phyloP scores from a whole-genome alignment of 2,797 vertebrate genomes.

The Molossus molossus region DNA sequence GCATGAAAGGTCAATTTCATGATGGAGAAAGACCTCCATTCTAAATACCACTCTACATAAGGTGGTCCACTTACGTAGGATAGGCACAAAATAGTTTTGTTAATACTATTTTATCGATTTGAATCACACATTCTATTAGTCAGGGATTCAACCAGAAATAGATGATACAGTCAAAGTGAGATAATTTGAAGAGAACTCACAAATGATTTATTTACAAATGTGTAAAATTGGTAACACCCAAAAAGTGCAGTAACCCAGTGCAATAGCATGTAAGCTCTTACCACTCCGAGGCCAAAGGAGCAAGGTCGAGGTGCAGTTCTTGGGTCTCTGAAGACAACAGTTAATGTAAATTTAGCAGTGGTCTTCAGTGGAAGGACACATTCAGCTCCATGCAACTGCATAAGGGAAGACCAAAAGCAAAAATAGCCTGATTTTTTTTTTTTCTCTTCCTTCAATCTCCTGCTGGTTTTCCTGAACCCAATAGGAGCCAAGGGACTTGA shows the following conservation, averaged over 20 bases:
- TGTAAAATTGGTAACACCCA: not conserved
- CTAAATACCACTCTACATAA: not conserved
- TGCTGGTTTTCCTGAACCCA: not conserved
- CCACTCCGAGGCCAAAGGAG: not conserved
- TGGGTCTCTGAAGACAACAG: not conserved
- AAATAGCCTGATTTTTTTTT: not conserved
- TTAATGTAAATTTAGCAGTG: not conserved
- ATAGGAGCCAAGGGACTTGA: not conserved
- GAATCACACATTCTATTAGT: not conserved
- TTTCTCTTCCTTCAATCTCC: not conserved
- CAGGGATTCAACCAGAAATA: not conserved
- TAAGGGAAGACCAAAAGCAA: not conserved
- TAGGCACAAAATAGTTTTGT: not conserved
- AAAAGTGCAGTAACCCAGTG: not conserved
- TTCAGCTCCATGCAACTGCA: not conserved
- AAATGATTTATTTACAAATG: constrained; percentile 9
- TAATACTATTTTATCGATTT: constrained; percentile 8
- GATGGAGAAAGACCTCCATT: not conserved
- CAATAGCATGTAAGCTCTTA: not conserved
- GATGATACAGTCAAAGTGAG: not conserved
- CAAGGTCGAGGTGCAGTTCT: too few relatives aligned
- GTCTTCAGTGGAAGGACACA: not conserved
- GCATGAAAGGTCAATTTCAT: not conserved
- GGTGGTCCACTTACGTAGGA: not conserved
- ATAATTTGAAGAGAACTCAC: not conserved